Percentiles rank a stretch among this genome's conserved stretches.
phyloP scores from a whole-genome alignment of 2,113 vertebrate genomes.

The Sprattus sprattus region DNA sequence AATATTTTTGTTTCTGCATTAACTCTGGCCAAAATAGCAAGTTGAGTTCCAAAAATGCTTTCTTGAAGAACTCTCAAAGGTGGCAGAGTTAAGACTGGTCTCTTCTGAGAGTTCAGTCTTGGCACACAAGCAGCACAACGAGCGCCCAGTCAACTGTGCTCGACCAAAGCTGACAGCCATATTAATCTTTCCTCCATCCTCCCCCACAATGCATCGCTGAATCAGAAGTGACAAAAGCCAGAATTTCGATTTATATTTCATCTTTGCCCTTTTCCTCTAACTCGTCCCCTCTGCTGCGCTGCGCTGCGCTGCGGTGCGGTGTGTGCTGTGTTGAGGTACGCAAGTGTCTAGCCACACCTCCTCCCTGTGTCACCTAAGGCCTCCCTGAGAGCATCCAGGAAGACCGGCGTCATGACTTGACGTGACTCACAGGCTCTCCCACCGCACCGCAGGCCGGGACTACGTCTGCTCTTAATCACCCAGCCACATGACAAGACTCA shows the following conservation, averaged over 20 bases:
- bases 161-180: slow-evolving; percentile 39
- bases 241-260: slow-evolving; percentile 17
- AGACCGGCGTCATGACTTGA: neutral
- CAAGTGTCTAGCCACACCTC: neutral
- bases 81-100: neutral
- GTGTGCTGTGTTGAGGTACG: neutral
- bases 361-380: neutral
- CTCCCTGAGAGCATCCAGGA: neutral
- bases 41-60: neutral
- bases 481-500: slow-evolving; percentile 2
- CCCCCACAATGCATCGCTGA: slow-evolving; percentile 12
- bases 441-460: neutral
- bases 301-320: neutral
- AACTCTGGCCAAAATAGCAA: neutral
- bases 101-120: neutral
- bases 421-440: neutral
- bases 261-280: neutral
- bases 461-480: neutral
- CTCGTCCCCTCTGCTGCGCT: neutral
- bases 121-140: slow-evolving; percentile 3
- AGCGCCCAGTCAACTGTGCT: slow-evolving; percentile 34
- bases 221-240: slow-evolving; percentile 27
- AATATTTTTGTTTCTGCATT: neutral
- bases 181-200: slow-evolving; percentile 38
- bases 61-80: neutral